Conservation (phyloP, 1,140 invertebrate genomes). For the silkworm (Bombyx mori) region ASM3026992v2 NC_085129.1:21336001-21336500, state of each 20-base stretch:
- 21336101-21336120: not conserved
- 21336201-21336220: slow-evolving; percentile 10
- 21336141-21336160: slow-evolving; percentile 73
- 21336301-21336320: slow-evolving; percentile 60
- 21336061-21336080: slow-evolving; percentile 83
- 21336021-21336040: no score
- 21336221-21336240: slow-evolving; percentile 66
- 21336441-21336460: not conserved
- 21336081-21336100: slow-evolving; percentile 27
- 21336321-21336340: slow-evolving; percentile 53
- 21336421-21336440: slow-evolving; percentile 23
- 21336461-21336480: slow-evolving; percentile 44
- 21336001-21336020: slow-evolving; percentile 43
- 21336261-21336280: slow-evolving; percentile 76
- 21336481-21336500: slow-evolving; percentile 73
- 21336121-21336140: slow-evolving; percentile 26
- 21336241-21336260: no score
- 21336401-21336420: slow-evolving; percentile 83
- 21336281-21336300: slow-evolving; percentile 86
- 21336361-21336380: no score
- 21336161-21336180: slow-evolving; percentile 89
- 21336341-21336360: slow-evolving; percentile 35
- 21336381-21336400: slow-evolving; percentile 89
- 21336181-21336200: slow-evolving; percentile 77
- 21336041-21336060: slow-evolving; percentile 91